phyloP scores from a whole-genome alignment of 2,113 vertebrate genomes.

The Sceloporus tristichus region DNA sequence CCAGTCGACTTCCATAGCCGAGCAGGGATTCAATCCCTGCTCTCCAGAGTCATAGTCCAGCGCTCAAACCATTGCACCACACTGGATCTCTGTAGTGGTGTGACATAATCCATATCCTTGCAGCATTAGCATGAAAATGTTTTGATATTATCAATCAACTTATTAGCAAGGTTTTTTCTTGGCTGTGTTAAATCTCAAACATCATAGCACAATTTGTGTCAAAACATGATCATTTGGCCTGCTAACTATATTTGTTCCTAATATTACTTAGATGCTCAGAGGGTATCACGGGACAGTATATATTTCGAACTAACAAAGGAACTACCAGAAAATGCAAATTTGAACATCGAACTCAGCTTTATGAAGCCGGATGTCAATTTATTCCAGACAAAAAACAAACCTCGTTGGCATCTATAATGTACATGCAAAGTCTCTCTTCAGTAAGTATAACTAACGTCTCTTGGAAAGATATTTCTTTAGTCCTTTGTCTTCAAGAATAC shows the following conservation, averaged over 20 bases:
- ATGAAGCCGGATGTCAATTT: conserved; percentile 72
- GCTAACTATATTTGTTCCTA: background rate
- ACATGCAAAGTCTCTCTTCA: conserved; percentile 64
- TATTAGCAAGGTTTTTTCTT: too few relatives aligned
- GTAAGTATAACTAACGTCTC: conserved; percentile 66
- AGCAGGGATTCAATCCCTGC: too few relatives aligned
- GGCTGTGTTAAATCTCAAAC: background rate
- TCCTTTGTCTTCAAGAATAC: background rate
- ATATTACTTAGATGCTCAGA: conserved; percentile 68
- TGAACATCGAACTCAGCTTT: conserved; percentile 53
- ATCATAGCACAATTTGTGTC: background rate
- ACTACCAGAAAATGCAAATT: conserved; percentile 42
- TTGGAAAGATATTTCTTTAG: too few relatives aligned
- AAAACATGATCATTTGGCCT: background rate
- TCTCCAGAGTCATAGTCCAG: too few relatives aligned
- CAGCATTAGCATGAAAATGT: too few relatives aligned
- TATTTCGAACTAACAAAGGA: conserved; percentile 41
- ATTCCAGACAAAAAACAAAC: conserved; percentile 62
- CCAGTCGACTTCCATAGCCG: too few relatives aligned
- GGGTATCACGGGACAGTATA: conserved; percentile 50
- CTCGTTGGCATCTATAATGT: conserved; percentile 72
- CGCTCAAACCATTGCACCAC: too few relatives aligned
- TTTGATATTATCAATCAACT: background rate
- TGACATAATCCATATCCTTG: background rate
- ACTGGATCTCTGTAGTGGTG: too few relatives aligned